These are phyloP conservation scores for Meda fulgida DNA, from an alignment of 2,797 vertebrate genomes.

Conservation along the genomic window DNA sequence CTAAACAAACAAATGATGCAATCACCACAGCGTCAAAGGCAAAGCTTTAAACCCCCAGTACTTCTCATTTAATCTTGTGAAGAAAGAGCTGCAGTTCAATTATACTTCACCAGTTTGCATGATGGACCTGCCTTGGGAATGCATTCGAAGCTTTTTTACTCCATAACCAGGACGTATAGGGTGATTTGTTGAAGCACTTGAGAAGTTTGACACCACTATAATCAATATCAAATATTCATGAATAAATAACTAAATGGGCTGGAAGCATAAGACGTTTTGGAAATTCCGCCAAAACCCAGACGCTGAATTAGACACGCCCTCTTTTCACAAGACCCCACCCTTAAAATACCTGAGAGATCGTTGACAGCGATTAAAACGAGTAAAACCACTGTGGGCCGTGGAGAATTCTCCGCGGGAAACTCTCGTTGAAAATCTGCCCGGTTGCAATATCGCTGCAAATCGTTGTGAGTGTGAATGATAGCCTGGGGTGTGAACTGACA, in stretches of 20 bases:
- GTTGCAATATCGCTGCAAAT: not conserved
- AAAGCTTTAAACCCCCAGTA: conserved; percentile 9
- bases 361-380: too few species aligned
- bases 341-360: not conserved
- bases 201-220: not conserved
- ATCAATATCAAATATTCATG: conserved; percentile 20
- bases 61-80: conserved; percentile 33
- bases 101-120: conserved; percentile 1
- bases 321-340: not conserved
- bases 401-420: too few species aligned
- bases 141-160: not conserved
- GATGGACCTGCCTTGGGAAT: conserved; percentile 1
- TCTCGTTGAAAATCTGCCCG: not conserved
- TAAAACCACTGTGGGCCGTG: not conserved
- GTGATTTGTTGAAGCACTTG: conserved; percentile 1
- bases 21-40: conserved; percentile 3
- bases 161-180: not conserved
- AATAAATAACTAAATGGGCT: not conserved
- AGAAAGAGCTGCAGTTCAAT: conserved; percentile 19
- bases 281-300: not conserved
- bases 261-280: not conserved
- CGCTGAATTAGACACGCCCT: not conserved
- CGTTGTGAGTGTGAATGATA: not conserved
- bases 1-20: conserved; percentile 44
- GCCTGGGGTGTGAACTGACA: not conserved